phyloP scores from a whole-genome alignment of 2,797 vertebrate species.

The Melanotaenia nigrans region DNA sequence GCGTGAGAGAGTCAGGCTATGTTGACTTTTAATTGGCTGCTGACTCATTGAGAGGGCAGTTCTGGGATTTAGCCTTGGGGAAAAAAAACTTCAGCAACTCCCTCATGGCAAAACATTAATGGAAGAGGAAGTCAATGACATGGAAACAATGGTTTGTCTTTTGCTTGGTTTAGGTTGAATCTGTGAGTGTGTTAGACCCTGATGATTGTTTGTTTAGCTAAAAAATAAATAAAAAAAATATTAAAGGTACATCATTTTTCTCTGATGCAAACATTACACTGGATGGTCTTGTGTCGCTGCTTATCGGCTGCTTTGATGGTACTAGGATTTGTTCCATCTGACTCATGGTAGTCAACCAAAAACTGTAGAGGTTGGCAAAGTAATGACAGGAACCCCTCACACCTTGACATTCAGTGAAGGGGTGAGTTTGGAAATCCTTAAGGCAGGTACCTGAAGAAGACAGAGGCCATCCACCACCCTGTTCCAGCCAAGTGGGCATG shows the following conservation, averaged over 20 bases:
- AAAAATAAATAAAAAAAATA: not conserved
- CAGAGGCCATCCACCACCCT: constrained; percentile 72
- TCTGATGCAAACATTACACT: constrained; percentile 86
- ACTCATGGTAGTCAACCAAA: constrained; percentile 86
- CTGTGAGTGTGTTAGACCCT: constrained; percentile 29
- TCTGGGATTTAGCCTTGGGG: constrained; percentile 19
- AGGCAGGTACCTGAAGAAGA: constrained; percentile 89
- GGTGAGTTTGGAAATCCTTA: constrained; percentile 86
- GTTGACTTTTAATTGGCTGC: constrained; percentile 24
- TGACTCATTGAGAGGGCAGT: constrained; percentile 16
- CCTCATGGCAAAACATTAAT: constrained; percentile 22
- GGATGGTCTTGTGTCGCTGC: constrained; percentile 83
- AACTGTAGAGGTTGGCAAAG: constrained; percentile 88
- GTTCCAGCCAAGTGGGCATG: constrained; percentile 86
- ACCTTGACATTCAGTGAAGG: constrained; percentile 91
- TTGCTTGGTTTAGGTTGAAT: constrained; percentile 5
- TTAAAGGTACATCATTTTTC: constrained; percentile 8
- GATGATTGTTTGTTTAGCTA: constrained; percentile 21
- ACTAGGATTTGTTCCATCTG: constrained; percentile 58
- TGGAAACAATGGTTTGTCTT: constrained; percentile 53
- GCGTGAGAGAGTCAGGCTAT: constrained; percentile 4
- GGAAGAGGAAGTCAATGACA: constrained; percentile 37
- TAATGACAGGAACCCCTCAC: constrained; percentile 88
- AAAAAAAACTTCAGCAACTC: constrained; percentile 31
- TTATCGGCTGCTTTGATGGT: constrained; percentile 83